A percentile compares a stretch with the other conserved stretches of the same genome.
phyloP scores from a whole-genome alignment of 2,113 vertebrate species.

The Microtus richardsoni region DNA sequence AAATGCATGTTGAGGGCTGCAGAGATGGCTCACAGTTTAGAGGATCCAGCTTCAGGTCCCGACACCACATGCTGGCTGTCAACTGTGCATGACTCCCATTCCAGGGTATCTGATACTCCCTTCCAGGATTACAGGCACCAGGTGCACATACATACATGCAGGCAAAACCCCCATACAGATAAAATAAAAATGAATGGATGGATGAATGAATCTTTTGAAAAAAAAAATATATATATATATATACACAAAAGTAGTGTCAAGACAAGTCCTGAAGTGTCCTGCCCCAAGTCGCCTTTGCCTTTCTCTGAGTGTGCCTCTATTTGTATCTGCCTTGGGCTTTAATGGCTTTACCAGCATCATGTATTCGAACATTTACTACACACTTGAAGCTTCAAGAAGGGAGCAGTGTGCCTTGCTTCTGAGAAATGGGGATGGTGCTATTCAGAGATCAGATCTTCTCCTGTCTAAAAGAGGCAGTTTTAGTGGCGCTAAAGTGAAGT shows the following conservation, averaged over 20 bases:
- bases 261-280: neutral
- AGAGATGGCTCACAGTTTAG: neutral
- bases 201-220: neutral
- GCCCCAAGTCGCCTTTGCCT: neutral
- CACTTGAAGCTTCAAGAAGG: neutral
- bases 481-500: neutral
- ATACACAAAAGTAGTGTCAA: neutral
- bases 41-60: neutral
- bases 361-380: neutral
- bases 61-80: neutral
- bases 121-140: neutral
- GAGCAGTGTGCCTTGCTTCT: neutral
- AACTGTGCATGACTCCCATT: neutral
- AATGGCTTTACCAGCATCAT: neutral
- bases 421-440: neutral
- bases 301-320: neutral
- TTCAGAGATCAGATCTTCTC: neutral
- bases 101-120: neutral
- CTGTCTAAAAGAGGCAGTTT: neutral
- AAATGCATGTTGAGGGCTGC: neutral
- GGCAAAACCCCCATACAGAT: neutral
- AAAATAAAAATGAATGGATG: neutral
- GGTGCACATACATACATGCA: neutral
- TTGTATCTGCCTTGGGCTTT: slow-evolving; percentile 7
- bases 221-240: too few relatives aligned